Evolutionary conservation across 2,888 invertebrate genomes (phyloP).

Genomic region (Blera fallax): DNA sequence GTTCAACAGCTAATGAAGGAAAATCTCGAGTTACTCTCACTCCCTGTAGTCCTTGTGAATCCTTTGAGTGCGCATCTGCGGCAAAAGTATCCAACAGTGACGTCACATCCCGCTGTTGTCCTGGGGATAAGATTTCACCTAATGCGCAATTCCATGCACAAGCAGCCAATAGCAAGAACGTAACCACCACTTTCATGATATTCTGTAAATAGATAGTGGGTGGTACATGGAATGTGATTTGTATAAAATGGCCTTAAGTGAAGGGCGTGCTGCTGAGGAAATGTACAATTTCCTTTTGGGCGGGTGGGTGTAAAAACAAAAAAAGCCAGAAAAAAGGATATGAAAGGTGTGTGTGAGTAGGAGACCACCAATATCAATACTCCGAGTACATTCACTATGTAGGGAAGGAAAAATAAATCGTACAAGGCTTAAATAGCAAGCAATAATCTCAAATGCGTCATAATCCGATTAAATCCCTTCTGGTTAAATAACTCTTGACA

Average conservation of each 20-base stretch:
- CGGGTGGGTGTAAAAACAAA: constrained; percentile 6
- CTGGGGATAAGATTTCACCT: constrained; percentile 49
- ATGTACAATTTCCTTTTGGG: constrained; percentile 36
- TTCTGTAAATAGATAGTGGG: constrained; percentile 63
- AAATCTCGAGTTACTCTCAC: constrained; percentile 56
- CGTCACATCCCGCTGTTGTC: constrained; percentile 57
- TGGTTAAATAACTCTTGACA: constrained; percentile 72
- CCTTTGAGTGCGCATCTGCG: constrained; percentile 56
- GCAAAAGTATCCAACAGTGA: constrained; percentile 66
- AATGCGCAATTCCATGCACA: constrained; percentile 45
- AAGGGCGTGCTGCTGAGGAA: constrained; percentile 66
- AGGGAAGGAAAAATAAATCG: constrained; percentile 58
- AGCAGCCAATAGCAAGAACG: constrained; percentile 57
- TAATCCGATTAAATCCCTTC: constrained; percentile 71
- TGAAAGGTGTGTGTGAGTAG: constrained; percentile 18
- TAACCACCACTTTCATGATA: constrained; percentile 61
- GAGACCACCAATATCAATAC: constrained; percentile 52
- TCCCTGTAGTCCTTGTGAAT: constrained; percentile 24
- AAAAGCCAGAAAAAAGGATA: neutral
- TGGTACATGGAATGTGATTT: constrained; percentile 54
- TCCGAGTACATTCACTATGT: constrained; percentile 7
- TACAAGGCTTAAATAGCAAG: constrained; percentile 69
- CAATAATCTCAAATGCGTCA: constrained; percentile 71
- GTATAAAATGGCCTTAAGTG: constrained; percentile 66
- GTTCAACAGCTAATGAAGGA: constrained; percentile 73